Evolutionary conservation across 2,888 invertebrate species (phyloP).

Genomic region (Drosophila birchii): DNA sequence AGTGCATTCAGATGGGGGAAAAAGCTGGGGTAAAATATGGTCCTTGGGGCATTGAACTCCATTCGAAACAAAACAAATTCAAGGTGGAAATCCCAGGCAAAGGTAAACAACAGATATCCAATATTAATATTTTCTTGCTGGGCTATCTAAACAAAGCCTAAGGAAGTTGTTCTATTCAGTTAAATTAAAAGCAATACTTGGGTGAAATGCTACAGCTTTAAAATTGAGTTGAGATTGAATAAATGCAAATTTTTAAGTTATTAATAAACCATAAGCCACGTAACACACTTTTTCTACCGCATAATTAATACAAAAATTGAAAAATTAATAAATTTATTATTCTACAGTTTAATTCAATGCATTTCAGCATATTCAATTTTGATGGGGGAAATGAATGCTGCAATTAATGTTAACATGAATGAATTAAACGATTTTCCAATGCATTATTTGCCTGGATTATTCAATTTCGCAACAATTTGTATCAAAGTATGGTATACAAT

Average conservation of each 20-base stretch:
- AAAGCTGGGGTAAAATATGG: background rate
- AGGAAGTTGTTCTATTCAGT: background rate
- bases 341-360: background rate
- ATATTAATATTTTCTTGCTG: constrained; percentile 27
- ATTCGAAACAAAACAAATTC: constrained; percentile 38
- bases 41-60: constrained; percentile 47
- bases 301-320: background rate
- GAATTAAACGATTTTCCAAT: background rate
- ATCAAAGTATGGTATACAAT: background rate
- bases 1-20: constrained; percentile 11
- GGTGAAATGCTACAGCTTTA: background rate
- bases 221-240: background rate
- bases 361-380: background rate
- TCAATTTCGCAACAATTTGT: background rate
- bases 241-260: background rate
- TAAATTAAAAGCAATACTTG: background rate
- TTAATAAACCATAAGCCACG: background rate
- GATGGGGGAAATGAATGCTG: constrained; percentile 1
- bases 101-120: constrained; percentile 13
- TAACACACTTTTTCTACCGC: background rate
- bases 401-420: background rate
- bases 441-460: background rate
- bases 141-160: constrained; percentile 5
- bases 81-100: constrained; percentile 46
- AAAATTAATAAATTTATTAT: background rate